Percentiles rank a stretch among this genome's conserved stretches.
Conservation (phyloP, 2,113 vertebrate species). For the Panurus biarmicus region DNA sequence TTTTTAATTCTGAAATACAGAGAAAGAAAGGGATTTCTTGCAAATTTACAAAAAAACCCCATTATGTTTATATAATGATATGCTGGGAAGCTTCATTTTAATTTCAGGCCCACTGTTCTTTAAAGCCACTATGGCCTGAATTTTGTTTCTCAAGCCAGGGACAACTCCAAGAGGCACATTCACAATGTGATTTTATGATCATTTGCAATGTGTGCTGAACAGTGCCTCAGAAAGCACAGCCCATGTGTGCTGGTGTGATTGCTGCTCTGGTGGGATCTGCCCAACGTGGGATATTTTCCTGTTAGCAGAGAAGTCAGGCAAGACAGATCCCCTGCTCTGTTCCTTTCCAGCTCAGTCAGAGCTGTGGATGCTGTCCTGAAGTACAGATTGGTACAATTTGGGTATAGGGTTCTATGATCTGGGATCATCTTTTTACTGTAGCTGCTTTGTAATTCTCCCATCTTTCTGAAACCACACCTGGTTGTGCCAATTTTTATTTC, state of each 20-base stretch:
- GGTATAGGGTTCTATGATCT: not conserved
- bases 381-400: not conserved
- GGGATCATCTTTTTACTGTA: not conserved
- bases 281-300: not conserved
- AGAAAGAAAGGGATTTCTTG: not conserved
- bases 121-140: not conserved
- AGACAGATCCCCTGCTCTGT: not conserved
- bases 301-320: not conserved
- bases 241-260: not conserved
- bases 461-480: not conserved
- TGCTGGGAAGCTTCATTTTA: not conserved
- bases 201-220: not conserved
- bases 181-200: not conserved
- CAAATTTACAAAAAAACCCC: not conserved
- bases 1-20: not conserved
- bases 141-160: not conserved
- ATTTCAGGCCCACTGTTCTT: not conserved
- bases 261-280: not conserved
- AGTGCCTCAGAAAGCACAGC: not conserved
- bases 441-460: not conserved
- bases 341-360: not conserved
- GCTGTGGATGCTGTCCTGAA: not conserved
- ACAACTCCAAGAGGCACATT: not conserved
- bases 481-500: not conserved
- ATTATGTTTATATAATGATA: not conserved